Evolutionary conservation across 2,888 invertebrate species (phyloP).

Genomic region (Osmoderma eremita): DNA sequence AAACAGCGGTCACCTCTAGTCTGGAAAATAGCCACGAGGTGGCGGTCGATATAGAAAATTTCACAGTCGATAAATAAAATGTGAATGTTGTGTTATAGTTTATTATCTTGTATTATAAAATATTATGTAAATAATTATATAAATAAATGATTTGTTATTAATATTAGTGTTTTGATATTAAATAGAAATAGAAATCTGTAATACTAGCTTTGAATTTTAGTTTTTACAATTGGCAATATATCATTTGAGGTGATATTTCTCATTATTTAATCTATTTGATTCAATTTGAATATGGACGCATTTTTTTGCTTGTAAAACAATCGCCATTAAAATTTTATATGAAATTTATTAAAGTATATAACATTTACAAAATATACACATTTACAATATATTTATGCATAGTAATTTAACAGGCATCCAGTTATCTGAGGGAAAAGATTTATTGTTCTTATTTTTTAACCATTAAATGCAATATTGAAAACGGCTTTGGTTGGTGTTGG

Average conservation of each 20-base stretch:
- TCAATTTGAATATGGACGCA: neutral
- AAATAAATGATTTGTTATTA: neutral
- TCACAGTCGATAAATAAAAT: neutral
- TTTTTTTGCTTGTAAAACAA: slow-evolving; percentile 31
- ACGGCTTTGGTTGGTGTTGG: neutral
- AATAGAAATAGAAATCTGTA: no score
- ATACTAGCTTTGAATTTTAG: no score
- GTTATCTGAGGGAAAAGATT: no score
- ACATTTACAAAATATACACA: slow-evolving; percentile 53
- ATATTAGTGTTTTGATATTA: neutral
- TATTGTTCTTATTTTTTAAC: no score
- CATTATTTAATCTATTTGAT: no score
- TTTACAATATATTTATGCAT: slow-evolving; percentile 29
- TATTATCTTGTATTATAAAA: neutral
- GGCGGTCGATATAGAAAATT: slow-evolving; percentile 5
- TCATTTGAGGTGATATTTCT: no score
- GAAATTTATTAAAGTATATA: slow-evolving; percentile 52
- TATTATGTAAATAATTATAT: neutral
- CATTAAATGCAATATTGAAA: neutral
- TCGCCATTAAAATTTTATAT: slow-evolving; percentile 40
- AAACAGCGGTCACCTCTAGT: neutral
- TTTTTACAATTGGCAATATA: no score
- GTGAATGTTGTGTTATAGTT: neutral
- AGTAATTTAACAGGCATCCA: slow-evolving; percentile 11
- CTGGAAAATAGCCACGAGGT: slow-evolving; percentile 5